These are phyloP conservation scores for Hemistola chrysoprasaria DNA, from an alignment of 2,888 invertebrate species.

Conservation along the genomic window DNA sequence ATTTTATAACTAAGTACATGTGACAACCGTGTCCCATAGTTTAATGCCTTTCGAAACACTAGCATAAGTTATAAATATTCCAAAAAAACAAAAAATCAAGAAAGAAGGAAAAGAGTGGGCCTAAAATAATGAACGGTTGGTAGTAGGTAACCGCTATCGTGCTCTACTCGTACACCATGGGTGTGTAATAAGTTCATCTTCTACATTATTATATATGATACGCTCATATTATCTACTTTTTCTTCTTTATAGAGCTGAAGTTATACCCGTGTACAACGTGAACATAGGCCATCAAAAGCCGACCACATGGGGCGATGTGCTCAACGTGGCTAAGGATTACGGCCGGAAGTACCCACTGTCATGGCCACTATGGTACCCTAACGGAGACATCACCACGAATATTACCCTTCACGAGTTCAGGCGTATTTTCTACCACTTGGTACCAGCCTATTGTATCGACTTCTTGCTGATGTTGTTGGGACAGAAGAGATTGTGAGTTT, in stretches of 20 bases:
- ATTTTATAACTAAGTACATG: too few species aligned
- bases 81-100: too few species aligned
- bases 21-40: too few species aligned
- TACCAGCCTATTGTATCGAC: conserved; percentile 91
- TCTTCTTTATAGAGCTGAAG: conserved; percentile 72
- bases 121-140: too few species aligned
- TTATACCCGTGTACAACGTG: conserved; percentile 93
- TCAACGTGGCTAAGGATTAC: conserved; percentile 85
- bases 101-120: too few species aligned
- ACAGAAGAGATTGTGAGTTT: conserved; percentile 91
- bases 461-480: conserved; percentile 86
- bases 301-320: conserved; percentile 92
- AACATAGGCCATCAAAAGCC: conserved; percentile 91
- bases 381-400: conserved; percentile 88
- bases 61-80: too few species aligned
- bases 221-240: too few species aligned
- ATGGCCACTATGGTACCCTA: conserved; percentile 93
- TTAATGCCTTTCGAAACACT: too few species aligned
- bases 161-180: too few species aligned
- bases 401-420: conserved; percentile 84
- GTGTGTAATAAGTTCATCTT: too few species aligned
- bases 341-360: conserved; percentile 89
- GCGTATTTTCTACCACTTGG: conserved; percentile 87
- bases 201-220: too few species aligned
- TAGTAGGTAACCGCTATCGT: too few species aligned